phyloP scores from a whole-genome alignment of 37 sponge, comb jelly and placozoan genomes.

The Axinella damicornis region DNA sequence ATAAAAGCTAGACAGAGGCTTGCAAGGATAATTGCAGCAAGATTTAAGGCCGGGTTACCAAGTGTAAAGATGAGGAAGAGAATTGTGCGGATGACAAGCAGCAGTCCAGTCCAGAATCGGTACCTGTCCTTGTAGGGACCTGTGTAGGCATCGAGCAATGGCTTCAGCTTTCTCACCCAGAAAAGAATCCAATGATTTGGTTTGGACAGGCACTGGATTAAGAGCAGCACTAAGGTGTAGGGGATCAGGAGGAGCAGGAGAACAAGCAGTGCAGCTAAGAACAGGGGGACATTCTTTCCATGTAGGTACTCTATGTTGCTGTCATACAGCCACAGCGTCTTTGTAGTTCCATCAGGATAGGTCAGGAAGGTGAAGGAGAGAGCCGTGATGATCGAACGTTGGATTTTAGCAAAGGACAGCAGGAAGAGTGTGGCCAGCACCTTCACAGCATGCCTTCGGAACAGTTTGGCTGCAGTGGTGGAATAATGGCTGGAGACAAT shows the following conservation, averaged over 20 bases:
- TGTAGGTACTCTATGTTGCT: constrained; percentile 2
- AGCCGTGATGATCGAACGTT: constrained; percentile 2
- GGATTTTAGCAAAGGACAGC: constrained; percentile 32
- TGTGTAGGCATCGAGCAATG: constrained; percentile 11
- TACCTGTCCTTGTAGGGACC: constrained; percentile 13
- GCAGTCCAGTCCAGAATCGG: constrained; percentile 22
- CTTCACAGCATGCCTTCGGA: constrained; percentile 7
- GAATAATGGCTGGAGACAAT: constrained; percentile 25
- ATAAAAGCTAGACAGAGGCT: too few relatives aligned
- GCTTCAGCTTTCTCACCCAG: constrained; percentile 1
- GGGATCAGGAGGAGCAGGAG: constrained; percentile 9
- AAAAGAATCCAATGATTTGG: neutral
- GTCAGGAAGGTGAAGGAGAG: neutral
- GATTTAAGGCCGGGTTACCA: too few relatives aligned
- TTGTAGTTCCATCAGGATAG: neutral
- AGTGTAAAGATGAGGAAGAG: too few relatives aligned
- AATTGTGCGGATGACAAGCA: neutral
- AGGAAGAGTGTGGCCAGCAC: constrained; percentile 40
- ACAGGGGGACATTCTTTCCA: neutral
- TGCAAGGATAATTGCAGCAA: too few relatives aligned
- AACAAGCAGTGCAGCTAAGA: neutral
- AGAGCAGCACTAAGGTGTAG: constrained; percentile 23
- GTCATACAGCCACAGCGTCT: constrained; percentile 22
- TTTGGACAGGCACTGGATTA: too few relatives aligned
- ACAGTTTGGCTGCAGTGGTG: neutral